phyloP scores from a whole-genome alignment of 35 echinoderm and acorn worm species.

The Eucidaris tribuloides region DNA sequence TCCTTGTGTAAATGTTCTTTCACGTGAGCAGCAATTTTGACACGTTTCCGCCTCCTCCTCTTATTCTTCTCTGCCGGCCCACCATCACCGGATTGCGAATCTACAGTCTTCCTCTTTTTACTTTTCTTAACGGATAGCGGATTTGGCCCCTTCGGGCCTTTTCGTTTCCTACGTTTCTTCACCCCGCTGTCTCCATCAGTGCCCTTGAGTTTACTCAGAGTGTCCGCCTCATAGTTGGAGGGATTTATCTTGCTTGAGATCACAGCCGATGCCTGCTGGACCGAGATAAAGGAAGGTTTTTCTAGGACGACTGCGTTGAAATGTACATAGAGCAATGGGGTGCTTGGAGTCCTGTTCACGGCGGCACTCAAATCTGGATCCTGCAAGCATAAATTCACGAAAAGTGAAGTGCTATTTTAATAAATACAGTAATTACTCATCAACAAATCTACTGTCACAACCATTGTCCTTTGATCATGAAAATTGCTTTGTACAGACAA shows the following conservation, averaged over 20 bases:
- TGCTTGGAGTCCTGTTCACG: conserved; percentile 43
- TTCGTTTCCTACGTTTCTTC: conserved; percentile 43
- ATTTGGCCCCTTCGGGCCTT: conserved; percentile 81
- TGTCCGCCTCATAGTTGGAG: conserved; percentile 51
- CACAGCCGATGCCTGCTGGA: conserved; percentile 20
- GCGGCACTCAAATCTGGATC: conserved; percentile 70
- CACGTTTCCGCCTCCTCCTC: conserved; percentile 59
- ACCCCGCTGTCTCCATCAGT: background rate
- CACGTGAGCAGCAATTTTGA: conserved; percentile 66
- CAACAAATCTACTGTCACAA: too few species aligned
- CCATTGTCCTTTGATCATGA: too few species aligned
- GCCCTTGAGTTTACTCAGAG: conserved; percentile 61
- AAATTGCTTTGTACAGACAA: too few species aligned
- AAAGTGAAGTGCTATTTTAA: too few species aligned
- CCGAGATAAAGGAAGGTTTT: conserved; percentile 65
- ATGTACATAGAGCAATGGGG: conserved; percentile 78
- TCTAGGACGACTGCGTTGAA: conserved; percentile 89
- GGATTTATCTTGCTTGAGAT: conserved; percentile 34
- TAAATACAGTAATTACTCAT: too few species aligned
- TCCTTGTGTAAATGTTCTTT: too few species aligned
- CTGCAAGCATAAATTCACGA: too few species aligned
- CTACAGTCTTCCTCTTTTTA: conserved; percentile 45
- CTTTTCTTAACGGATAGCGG: conserved; percentile 90
- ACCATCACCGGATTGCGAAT: background rate
- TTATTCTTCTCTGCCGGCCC: too few species aligned